Evolutionary conservation across 2,113 vertebrate species (phyloP).

Genomic region (Pelodiscus sinensis): DNA sequence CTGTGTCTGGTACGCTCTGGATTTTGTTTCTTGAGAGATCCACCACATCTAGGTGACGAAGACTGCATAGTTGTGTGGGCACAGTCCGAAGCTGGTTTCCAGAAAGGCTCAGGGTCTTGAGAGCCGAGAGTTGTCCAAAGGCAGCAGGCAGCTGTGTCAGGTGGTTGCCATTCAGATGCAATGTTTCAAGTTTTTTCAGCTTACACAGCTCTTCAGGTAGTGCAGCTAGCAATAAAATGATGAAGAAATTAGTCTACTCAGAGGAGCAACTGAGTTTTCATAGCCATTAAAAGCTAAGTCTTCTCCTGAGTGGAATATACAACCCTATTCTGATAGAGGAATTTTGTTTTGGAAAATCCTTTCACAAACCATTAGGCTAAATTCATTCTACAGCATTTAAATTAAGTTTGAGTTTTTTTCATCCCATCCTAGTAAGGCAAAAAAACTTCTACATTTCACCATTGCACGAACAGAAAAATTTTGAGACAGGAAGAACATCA

Average conservation of each 20-base stretch:
- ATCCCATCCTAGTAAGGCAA: not conserved
- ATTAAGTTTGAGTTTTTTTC: not conserved
- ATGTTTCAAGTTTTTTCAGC: conserved; percentile 93
- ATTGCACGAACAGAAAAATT: not conserved
- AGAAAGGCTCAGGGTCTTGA: conserved; percentile 90
- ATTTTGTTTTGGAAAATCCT: too few species aligned
- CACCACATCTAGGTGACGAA: conserved; percentile 91
- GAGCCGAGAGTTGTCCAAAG: conserved; percentile 87
- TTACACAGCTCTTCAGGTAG: conserved; percentile 91
- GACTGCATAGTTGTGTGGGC: conserved; percentile 85
- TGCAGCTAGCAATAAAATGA: conserved; percentile 69
- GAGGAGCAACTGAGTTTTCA: not conserved
- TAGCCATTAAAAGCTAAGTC: not conserved
- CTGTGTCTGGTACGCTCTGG: conserved; percentile 84
- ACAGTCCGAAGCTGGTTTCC: conserved; percentile 90
- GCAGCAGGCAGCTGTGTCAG: conserved; percentile 84
- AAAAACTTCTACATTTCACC: not conserved
- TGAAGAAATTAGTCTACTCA: not conserved
- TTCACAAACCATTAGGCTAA: not conserved
- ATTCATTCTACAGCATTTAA: not conserved
- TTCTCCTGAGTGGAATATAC: not conserved
- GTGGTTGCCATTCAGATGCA: conserved; percentile 90
- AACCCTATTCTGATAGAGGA: not conserved
- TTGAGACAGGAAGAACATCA: not conserved
- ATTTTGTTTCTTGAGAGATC: conserved; percentile 96